Base-by-base conservation (phyloP, 2,797 vertebrate genomes). In the Cossypha polioptera region DNA sequence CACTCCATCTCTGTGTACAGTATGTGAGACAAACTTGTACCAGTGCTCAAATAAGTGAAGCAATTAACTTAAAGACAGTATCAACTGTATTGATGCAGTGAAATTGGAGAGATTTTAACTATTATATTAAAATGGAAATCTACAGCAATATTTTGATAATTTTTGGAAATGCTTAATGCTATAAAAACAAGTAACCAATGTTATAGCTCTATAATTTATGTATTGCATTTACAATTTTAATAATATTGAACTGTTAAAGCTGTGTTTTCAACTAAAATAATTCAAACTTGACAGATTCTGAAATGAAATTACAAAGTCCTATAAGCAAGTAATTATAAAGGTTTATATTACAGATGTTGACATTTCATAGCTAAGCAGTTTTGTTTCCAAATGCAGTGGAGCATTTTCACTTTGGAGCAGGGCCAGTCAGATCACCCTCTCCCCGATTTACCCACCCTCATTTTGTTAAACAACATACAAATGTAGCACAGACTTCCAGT, bases 11-110 rank as follows among this genome's bases (percentile, higher is more conserved):
- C 75, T 80, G 3, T 18, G 25, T 91, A 66, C 31, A 43, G 20
- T 19, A 35, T 24, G 22, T 57, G 61, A 83, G 45, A 83, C 66
- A 71, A 91, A 50, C 13, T 67, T 90, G 69, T 25, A 74, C 31
- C 22, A 61, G 28, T 36, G 54, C 54, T 91, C 66, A 88, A 81
- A 88, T 54, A 17, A 91, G 13, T 36, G 26, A 93, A 84, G 66
- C 47, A 91, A 69, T 74, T 78, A 87, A 89, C 54, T 77, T 89
- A 43, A 77, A 78, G 66, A 90, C 33, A 84, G 26, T 51, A 62
- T 58, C 18, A 65, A 65, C 15, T 73, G 19, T 78, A 80, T 26
- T 88, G 73, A 90, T 54, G 69, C 54, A 55, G 26, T 65, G 58
- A 45, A 26, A 67, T 19, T 58, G 28, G 10, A 78, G 50, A 84